Conservation (phyloP, 2,888 invertebrate species). For the Scaptomyza cyrtandrae region DNA sequence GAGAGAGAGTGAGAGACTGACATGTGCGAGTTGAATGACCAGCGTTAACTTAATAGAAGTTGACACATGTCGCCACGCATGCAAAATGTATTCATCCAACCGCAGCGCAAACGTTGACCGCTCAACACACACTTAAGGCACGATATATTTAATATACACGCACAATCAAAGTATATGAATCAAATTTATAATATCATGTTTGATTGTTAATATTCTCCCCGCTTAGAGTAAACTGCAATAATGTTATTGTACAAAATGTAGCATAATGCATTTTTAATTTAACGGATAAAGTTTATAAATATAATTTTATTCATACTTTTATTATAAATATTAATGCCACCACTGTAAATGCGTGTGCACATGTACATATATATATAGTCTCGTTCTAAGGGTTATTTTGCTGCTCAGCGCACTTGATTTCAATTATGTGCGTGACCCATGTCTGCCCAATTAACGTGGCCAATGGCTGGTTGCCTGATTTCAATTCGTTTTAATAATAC, state of each 20-base stretch:
- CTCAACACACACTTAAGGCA: slow-evolving; percentile 2
- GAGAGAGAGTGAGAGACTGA: slow-evolving; percentile 1
- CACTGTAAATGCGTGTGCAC: background rate
- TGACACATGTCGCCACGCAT: slow-evolving; percentile 82
- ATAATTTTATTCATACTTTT: background rate
- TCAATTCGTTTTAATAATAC: slow-evolving; percentile 55
- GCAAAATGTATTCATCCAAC: slow-evolving; percentile 80
- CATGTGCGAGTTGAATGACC: slow-evolving; percentile 72
- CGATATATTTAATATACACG: background rate
- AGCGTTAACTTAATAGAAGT: slow-evolving; percentile 79
- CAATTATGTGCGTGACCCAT: slow-evolving; percentile 47
- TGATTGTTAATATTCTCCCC: too few species aligned
- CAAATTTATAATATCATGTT: too few species aligned
- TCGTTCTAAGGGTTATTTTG: slow-evolving; percentile 34
- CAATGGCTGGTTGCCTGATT: slow-evolving; percentile 48
- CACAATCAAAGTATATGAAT: too few species aligned
- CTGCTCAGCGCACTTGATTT: slow-evolving; percentile 63
- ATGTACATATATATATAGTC: background rate
- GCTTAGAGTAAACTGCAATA: too few species aligned
- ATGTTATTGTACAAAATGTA: too few species aligned
- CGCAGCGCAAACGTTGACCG: slow-evolving; percentile 53
- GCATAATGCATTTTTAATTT: too few species aligned
- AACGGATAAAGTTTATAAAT: too few species aligned
- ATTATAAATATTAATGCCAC: background rate
- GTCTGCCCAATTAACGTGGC: slow-evolving; percentile 67